Percentiles rank a stretch among this genome's conserved stretches.
Evolutionary conservation across 1,140 invertebrate species (phyloP).

Genomic region (Nasonia longicornis): DNA sequence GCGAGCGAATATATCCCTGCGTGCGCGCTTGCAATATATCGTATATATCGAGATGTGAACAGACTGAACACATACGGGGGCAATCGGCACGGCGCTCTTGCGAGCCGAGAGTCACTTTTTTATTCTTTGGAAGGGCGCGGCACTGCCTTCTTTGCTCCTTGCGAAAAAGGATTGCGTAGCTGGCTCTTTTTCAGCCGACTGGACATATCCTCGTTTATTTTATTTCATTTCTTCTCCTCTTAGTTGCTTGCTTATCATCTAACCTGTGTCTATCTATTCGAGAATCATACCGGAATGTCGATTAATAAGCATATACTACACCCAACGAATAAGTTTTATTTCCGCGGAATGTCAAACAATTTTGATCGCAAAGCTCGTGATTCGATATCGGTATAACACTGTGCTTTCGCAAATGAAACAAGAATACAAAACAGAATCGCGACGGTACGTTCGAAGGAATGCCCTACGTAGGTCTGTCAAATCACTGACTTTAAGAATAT

Average conservation of each 20-base stretch:
- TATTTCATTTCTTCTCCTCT: not conserved
- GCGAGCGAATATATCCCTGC: not conserved
- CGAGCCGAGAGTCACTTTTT: conserved; percentile 5
- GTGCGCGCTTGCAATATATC: not conserved
- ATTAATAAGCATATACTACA: not conserved
- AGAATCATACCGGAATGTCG: not conserved
- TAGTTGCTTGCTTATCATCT: no score
- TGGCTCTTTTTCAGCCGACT: not conserved
- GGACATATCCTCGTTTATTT: not conserved
- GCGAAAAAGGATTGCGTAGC: not conserved
- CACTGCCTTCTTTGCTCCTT: not conserved
- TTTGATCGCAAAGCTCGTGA: no score
- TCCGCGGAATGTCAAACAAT: not conserved
- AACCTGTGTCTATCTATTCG: not conserved
- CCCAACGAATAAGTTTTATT: not conserved
- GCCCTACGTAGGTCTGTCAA: not conserved
- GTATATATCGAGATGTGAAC: conserved; percentile 4
- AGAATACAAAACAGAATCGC: not conserved
- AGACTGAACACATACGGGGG: conserved; percentile 16
- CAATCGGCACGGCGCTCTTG: not conserved
- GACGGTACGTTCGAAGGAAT: not conserved
- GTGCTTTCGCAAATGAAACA: no score
- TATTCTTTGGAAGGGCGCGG: not conserved
- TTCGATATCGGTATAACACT: no score
- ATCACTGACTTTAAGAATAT: not conserved